phyloP scores from a whole-genome alignment of 2,113 vertebrate genomes.

The Lathamus discolor region DNA sequence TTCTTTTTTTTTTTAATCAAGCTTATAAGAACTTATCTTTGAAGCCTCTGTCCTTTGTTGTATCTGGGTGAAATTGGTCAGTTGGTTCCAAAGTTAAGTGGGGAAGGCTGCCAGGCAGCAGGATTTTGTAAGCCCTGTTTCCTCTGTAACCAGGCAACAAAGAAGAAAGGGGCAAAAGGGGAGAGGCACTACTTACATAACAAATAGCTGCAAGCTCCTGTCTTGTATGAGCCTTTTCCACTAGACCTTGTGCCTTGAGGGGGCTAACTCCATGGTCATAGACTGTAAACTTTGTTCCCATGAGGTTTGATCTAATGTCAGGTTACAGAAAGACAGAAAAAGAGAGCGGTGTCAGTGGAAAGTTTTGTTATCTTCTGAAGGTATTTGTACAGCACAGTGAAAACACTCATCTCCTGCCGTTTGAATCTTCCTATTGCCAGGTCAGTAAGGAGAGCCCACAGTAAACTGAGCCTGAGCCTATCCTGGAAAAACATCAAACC shows the following conservation, averaged over 20 bases:
- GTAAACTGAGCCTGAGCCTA: background rate
- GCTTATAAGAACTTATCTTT: background rate
- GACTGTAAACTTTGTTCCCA: constrained; percentile 97
- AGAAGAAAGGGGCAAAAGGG: background rate
- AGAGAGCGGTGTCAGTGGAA: background rate
- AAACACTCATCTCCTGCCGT: background rate
- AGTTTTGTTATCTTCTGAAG: background rate
- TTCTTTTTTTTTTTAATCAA: background rate
- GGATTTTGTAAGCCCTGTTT: background rate
- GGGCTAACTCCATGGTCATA: constrained; percentile 92
- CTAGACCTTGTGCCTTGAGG: constrained; percentile 80
- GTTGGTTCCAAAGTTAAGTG: background rate
- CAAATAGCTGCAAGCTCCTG: constrained; percentile 94
- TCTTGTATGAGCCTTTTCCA: constrained; percentile 83
- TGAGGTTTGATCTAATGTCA: constrained; percentile 88
- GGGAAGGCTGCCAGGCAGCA: background rate
- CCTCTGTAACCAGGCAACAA: background rate
- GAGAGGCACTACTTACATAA: constrained; percentile 82
- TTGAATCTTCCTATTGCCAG: background rate
- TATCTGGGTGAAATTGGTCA: background rate
- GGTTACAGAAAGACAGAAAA: constrained; percentile 10
- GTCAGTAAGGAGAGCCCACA: background rate
- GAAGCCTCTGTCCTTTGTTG: background rate
- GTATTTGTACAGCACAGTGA: background rate
- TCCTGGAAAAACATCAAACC: background rate